Conservation (phyloP, 2,797 vertebrate genomes). For the Xenops minutus region DNA sequence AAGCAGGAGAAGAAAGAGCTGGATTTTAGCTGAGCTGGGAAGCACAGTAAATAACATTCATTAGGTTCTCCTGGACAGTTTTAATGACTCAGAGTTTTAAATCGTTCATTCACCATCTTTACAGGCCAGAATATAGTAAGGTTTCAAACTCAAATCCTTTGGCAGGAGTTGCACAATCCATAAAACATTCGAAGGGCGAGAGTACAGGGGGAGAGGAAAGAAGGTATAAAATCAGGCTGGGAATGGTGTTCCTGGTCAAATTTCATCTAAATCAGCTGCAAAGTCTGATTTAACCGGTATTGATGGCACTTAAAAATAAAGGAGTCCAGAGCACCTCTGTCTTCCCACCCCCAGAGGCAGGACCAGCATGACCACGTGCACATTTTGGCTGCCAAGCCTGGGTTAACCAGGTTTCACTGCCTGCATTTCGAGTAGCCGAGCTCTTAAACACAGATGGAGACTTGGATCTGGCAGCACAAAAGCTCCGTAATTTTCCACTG, state of each 20-base stretch:
- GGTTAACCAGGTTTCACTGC: not conserved
- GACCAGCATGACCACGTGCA: not conserved
- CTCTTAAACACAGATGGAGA: not conserved
- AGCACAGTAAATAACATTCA: slow-evolving; percentile 51
- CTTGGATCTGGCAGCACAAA: not conserved
- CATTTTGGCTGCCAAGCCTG: not conserved
- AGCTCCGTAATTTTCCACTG: not conserved
- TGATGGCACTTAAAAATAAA: not conserved
- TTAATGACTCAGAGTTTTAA: slow-evolving; percentile 54
- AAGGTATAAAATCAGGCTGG: not conserved
- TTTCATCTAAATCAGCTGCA: not conserved
- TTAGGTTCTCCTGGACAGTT: slow-evolving; percentile 44
- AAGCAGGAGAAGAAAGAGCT: slow-evolving; percentile 12
- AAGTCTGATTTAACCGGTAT: not conserved
- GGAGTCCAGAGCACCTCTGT: not conserved
- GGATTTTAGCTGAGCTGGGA: slow-evolving; percentile 23
- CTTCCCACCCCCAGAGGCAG: not conserved
- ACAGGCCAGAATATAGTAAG: not conserved
- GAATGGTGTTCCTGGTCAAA: not conserved
- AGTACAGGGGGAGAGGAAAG: not conserved
- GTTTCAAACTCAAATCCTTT: slow-evolving; percentile 34
- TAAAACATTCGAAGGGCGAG: slow-evolving; percentile 3
- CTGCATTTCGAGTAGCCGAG: not conserved
- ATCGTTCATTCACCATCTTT: slow-evolving; percentile 42
- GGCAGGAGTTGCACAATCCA: slow-evolving; percentile 16